phyloP scores from a whole-genome alignment of 2,113 vertebrate species.

The Hiodon tergisus region DNA sequence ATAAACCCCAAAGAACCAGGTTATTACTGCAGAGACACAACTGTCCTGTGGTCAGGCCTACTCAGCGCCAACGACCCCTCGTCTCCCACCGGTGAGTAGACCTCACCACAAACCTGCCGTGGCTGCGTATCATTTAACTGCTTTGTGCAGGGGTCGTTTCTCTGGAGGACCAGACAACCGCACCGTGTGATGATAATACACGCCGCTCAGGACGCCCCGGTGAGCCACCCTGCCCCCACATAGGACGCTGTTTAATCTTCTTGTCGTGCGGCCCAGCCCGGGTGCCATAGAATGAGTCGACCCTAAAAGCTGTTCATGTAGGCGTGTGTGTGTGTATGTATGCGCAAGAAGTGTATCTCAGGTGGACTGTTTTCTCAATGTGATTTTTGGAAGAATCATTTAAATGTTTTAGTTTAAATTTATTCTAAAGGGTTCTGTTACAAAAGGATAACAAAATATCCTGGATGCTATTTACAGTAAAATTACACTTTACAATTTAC shows the following conservation, averaged over 20 bases:
- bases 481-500: slow-evolving; percentile 69
- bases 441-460: slow-evolving; percentile 62
- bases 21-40: slow-evolving; percentile 59
- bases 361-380: too few relatives aligned
- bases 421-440: slow-evolving; percentile 47
- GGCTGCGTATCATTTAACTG: slow-evolving; percentile 57
- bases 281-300: not conserved
- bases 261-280: not conserved
- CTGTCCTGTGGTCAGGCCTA: slow-evolving; percentile 26
- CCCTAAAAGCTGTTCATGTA: slow-evolving; percentile 46
- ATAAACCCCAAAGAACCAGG: slow-evolving; percentile 42
- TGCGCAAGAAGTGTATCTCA: slow-evolving; percentile 23
- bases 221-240: slow-evolving; percentile 32
- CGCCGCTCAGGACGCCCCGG: slow-evolving; percentile 7
- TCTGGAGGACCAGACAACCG: slow-evolving; percentile 52
- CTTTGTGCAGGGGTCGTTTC: slow-evolving; percentile 51
- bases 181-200: not conserved
- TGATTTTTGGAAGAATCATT: too few relatives aligned
- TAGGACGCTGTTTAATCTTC: not conserved
- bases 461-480: slow-evolving; percentile 64
- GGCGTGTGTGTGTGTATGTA: slow-evolving; percentile 1
- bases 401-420: slow-evolving; percentile 39
- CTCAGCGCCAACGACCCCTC: slow-evolving; percentile 2
- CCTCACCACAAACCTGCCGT: slow-evolving; percentile 48
- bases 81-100: slow-evolving; percentile 8